These are phyloP conservation scores for Myotis findleyi DNA, from an alignment of 2,797 vertebrate species.

Conservation along the genomic window DNA sequence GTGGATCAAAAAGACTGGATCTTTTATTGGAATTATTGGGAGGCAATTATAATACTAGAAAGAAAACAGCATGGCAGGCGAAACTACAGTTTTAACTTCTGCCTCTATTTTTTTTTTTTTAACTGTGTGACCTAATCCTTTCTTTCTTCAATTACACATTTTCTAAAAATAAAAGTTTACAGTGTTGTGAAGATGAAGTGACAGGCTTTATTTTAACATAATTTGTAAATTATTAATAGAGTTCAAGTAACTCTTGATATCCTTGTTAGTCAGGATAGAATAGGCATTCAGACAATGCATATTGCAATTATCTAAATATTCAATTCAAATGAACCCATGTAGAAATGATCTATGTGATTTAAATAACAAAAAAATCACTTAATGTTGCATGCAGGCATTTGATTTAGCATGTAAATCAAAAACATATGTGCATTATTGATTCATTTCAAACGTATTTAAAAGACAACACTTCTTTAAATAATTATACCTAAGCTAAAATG, in stretches of 20 bases:
- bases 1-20: not conserved
- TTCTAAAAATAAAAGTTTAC: not conserved
- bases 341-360: not conserved
- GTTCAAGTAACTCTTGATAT: not conserved
- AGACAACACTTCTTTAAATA: not conserved
- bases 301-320: constrained; percentile 25
- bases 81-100: not conserved
- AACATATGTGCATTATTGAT: not conserved
- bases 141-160: not conserved
- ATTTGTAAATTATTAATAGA: constrained; percentile 18
- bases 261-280: not conserved
- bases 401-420: not conserved
- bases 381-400: not conserved
- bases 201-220: not conserved
- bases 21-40: not conserved
- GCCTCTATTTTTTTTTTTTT: not conserved
- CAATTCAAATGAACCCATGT: not conserved
- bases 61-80: not conserved
- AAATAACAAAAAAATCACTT: constrained; percentile 2
- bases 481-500: not conserved
- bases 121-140: not conserved
- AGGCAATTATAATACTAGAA: not conserved
- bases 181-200: not conserved
- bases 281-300: not conserved
- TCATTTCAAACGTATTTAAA: not conserved